Base-by-base conservation (phyloP, 2,797 vertebrate genomes). In the Bryconaethiops microstoma region DNA sequence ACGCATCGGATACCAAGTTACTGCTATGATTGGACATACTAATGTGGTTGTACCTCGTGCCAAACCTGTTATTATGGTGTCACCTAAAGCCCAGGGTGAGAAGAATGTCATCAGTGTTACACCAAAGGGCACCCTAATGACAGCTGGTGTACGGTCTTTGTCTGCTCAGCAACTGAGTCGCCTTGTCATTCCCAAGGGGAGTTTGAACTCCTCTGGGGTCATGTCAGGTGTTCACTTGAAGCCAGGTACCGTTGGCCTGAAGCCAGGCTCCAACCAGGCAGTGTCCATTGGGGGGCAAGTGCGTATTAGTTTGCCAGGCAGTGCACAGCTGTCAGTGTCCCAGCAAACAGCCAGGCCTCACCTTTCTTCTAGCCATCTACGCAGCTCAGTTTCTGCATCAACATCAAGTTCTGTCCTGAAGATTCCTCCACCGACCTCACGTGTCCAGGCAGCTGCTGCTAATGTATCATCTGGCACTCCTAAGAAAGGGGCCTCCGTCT, bases 11-110 rank as follows among this genome's bases (percentile, higher is more conserved):
- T 99, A 99, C 89, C 97, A 99, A 92, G 98, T 99, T 76, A 99
- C 98, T 1, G 97, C 98, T 64, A 99, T 99, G 98, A 99, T 99
- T 42, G 97, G 97, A 4, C 98, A 99, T 91, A 99, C 97, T 62
- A 99, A 98, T 12, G 97, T 99, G 12, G 97, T 99, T 25, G 96
- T 99, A 68, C 96, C 97, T 2, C 95, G 97, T 64, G 96, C 96
- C 45, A 99, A 99, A 90, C 96, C 97, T 62, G 89, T 98, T 83
- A 93, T 97, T 92, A 93, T 99, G 50, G 95, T 97, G 79, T 95
- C 97, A 70, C 94, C 96, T 81, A 99, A 98, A 92, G 91, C 92
- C 65, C 94, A 92, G 72, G 96, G 95, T 86, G 97, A 99, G 77
- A 98, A 97, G 89, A 96, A 96, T 87, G 89, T 96, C 74, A 92